Evolutionary conservation across 1,140 invertebrate genomes (phyloP).

Genomic region (Drosophila busckii): DNA sequence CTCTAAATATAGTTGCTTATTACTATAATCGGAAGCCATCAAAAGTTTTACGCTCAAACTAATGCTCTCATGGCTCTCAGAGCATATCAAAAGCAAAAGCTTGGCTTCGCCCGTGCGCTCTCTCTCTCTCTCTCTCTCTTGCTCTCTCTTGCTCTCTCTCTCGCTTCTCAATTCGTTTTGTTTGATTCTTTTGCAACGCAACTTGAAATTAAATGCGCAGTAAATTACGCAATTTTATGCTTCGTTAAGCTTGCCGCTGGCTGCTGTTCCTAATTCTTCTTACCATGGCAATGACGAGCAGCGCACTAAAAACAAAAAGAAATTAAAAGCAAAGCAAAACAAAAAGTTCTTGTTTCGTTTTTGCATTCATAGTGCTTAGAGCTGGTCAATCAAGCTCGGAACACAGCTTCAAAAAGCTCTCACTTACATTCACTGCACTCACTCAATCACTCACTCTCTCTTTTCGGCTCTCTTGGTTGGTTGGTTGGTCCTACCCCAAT

Average conservation of each 20-base stretch:
- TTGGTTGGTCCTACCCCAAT: slow-evolving; percentile 68
- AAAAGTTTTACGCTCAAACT: no score
- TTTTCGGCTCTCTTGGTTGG: neutral
- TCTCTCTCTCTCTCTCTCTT: slow-evolving; percentile 14
- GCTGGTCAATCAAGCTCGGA: slow-evolving; percentile 28
- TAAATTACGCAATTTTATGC: slow-evolving; percentile 75
- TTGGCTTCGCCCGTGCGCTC: no score
- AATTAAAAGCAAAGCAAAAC: slow-evolving; percentile 11
- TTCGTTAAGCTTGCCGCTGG: slow-evolving; percentile 49
- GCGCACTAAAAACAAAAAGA: neutral
- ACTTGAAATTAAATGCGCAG: slow-evolving; percentile 71
- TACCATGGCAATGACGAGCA: slow-evolving; percentile 4
- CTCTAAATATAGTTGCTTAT: no score
- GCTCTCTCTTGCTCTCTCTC: slow-evolving; percentile 4
- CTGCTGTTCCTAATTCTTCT: slow-evolving; percentile 15
- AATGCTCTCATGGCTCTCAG: no score
- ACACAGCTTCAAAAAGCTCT: slow-evolving; percentile 31
- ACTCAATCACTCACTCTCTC: neutral
- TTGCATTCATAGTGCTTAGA: slow-evolving; percentile 30
- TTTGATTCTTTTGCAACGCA: slow-evolving; percentile 61
- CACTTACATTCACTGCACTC: neutral
- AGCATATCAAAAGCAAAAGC: no score
- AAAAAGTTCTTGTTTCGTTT: slow-evolving; percentile 11
- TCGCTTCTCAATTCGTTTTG: slow-evolving; percentile 25
- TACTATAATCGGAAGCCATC: no score